Conservation (phyloP, 2,113 vertebrate species). For the Pogonocichla stellata region DNA sequence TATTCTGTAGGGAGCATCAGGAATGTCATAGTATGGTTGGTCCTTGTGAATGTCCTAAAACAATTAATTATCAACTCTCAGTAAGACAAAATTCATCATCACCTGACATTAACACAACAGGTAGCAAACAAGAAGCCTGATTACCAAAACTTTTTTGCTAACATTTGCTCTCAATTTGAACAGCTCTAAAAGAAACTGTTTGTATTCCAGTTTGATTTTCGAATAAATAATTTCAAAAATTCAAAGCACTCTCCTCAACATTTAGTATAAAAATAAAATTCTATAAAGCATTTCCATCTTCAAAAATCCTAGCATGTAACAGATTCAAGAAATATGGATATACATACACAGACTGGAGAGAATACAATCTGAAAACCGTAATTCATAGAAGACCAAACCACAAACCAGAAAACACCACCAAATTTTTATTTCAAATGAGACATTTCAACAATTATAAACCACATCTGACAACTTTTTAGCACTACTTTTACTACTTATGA, state of each 20-base stretch:
- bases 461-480: background rate
- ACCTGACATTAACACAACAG: background rate
- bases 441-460: background rate
- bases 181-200: background rate
- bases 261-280: background rate
- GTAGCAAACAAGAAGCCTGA: background rate
- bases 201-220: background rate
- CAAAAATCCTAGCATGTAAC: background rate
- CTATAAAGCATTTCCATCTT: background rate
- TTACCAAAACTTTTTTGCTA: background rate
- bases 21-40: constrained; percentile 94
- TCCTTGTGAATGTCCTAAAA: constrained; percentile 96
- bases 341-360: background rate
- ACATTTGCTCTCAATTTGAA: background rate
- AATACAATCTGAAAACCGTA: background rate
- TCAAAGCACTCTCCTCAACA: background rate
- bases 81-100: background rate
- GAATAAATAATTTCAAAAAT: background rate
- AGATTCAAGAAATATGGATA: background rate
- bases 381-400: background rate
- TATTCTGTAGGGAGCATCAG: constrained; percentile 91
- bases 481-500: background rate
- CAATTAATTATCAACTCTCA: background rate
- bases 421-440: background rate
- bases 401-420: background rate